Evolutionary conservation across 2,113 vertebrate genomes (phyloP).

Genomic region (Sarotherodon lohbergeri): DNA sequence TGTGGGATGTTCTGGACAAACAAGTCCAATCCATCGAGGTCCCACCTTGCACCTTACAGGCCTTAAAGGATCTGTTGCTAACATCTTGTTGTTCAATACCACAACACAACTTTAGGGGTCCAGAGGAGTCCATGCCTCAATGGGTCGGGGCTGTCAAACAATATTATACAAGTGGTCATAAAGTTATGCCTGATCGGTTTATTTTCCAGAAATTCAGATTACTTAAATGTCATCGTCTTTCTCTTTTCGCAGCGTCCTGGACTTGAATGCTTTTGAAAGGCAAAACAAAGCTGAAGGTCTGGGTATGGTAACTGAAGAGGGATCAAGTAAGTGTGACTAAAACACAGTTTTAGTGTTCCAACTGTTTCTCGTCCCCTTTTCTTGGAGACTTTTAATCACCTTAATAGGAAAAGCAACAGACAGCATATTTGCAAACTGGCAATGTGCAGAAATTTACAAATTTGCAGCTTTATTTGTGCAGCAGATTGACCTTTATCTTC

Average conservation of each 20-base stretch:
- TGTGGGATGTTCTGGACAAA: not conserved
- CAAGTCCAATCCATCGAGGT: not conserved
- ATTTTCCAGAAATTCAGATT: not conserved
- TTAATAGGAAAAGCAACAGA: not conserved
- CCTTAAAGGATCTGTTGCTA: not conserved
- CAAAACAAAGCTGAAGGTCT: constrained; percentile 99
- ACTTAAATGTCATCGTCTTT: not conserved
- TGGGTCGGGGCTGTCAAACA: not conserved
- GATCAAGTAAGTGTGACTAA: constrained; percentile 87
- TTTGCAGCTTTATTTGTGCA: not conserved
- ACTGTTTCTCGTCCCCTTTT: not conserved
- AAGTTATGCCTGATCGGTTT: not conserved
- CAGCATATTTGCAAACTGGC: not conserved
- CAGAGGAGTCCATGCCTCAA: not conserved
- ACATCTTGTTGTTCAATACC: not conserved
- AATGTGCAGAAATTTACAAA: not conserved
- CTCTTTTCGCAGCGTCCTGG: constrained; percentile 81
- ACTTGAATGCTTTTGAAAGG: constrained; percentile 97
- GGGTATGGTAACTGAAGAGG: constrained; percentile 99
- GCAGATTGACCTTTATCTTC: not conserved
- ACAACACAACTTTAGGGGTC: not conserved
- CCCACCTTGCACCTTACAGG: not conserved
- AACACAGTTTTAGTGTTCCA: not conserved
- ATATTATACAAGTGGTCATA: not conserved
- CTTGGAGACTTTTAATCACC: not conserved